phyloP scores from a whole-genome alignment of 2,797 vertebrate genomes.

The Arremon brunneinucha region DNA sequence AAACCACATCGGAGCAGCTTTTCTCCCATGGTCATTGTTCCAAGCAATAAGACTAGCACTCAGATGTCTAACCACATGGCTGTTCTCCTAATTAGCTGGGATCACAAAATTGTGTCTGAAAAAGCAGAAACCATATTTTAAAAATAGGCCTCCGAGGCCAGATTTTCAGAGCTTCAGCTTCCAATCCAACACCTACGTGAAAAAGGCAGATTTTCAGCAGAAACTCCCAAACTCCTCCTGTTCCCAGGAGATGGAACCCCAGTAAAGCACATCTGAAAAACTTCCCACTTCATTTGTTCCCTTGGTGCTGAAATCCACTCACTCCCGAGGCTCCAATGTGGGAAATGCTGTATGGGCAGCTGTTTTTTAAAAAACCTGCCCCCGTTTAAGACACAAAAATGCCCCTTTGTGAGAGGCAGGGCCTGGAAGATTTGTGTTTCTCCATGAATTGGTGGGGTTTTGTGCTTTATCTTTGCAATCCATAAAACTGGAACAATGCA shows the following conservation, averaged over 20 bases:
- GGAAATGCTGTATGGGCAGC: neutral
- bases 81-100: constrained; percentile 65
- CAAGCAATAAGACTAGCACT: constrained; percentile 67
- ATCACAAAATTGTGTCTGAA: constrained; percentile 60
- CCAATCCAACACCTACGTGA: constrained; percentile 54
- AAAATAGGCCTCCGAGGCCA: constrained; percentile 45
- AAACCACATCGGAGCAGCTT: constrained; percentile 57
- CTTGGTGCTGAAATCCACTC: neutral
- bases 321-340: neutral
- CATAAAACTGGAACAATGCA: constrained; percentile 6
- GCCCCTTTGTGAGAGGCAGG: neutral
- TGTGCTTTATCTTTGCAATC: constrained; percentile 37
- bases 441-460: neutral
- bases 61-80: constrained; percentile 70
- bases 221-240: constrained; percentile 39
- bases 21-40: constrained; percentile 62
- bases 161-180: constrained; percentile 58
- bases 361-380: neutral
- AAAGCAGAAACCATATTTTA: constrained; percentile 59
- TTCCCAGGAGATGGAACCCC: constrained; percentile 14
- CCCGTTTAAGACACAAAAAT: neutral
- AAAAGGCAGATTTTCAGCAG: constrained; percentile 56
- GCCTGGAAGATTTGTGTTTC: neutral
- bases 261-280: constrained; percentile 18
- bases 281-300: neutral